A percentile compares a stretch with the other conserved stretches of the same genome.
Evolutionary conservation across 2,113 vertebrate species (phyloP).

Genomic region (Meleagris gallopavo): DNA sequence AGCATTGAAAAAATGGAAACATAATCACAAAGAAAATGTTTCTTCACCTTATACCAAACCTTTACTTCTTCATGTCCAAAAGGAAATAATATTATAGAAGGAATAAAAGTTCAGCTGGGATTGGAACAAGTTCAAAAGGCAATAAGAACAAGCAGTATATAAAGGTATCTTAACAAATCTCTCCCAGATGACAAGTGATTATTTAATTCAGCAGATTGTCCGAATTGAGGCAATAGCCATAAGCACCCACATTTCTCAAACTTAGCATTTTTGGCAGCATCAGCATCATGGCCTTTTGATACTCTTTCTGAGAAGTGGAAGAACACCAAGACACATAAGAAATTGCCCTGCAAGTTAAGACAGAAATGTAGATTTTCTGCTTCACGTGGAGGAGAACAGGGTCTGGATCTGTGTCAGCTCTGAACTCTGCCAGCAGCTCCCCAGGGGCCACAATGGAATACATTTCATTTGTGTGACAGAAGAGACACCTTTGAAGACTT

Average conservation of each 20-base stretch:
- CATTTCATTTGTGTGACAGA: background rate
- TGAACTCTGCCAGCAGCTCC: background rate
- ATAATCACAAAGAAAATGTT: background rate
- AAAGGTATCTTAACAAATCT: background rate
- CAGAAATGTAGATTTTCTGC: background rate
- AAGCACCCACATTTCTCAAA: background rate
- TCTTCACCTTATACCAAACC: background rate
- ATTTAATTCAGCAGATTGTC: background rate
- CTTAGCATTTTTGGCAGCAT: background rate
- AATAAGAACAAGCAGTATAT: background rate
- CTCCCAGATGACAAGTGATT: background rate
- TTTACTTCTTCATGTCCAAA: background rate
- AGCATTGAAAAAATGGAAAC: background rate
- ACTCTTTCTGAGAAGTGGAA: background rate
- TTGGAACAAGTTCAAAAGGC: background rate
- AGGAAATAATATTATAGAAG: background rate
- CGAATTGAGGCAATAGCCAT: background rate
- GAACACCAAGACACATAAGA: background rate
- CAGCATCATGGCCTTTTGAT: background rate
- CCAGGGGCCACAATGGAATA: background rate
- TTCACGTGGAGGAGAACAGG: background rate
- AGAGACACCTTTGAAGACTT: slow-evolving; percentile 13
- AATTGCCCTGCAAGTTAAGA: background rate
- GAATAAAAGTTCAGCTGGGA: background rate
- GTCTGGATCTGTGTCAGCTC: background rate